phyloP scores from a whole-genome alignment of 2,888 invertebrate genomes.

The Miltochrista miniata region DNA sequence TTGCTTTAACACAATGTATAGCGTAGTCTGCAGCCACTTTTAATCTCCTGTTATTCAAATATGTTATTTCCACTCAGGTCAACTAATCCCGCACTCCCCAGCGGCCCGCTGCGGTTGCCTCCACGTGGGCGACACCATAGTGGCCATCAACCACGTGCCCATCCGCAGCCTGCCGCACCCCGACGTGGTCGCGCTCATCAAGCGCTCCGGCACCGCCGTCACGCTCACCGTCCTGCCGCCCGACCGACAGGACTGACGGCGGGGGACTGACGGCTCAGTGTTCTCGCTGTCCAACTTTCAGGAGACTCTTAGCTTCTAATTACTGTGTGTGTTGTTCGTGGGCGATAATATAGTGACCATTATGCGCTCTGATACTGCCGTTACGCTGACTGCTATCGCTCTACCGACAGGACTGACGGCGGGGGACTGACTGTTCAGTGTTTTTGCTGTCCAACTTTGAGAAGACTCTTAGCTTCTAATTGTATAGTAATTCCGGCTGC shows the following conservation, averaged over 20 bases:
- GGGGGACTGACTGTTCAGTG: too few relatives aligned
- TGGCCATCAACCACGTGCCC: conserved; percentile 96
- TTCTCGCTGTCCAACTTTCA: not conserved
- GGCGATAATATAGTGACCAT: too few relatives aligned
- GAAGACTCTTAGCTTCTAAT: too few relatives aligned
- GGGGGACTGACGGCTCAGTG: not conserved
- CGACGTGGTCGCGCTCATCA: conserved; percentile 98
- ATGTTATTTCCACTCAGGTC: conserved; percentile 83
- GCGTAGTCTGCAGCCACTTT: too few relatives aligned
- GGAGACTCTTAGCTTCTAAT: conserved; percentile 10
- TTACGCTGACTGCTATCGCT: too few relatives aligned
- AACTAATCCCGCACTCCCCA: conserved; percentile 97
- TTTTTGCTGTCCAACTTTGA: too few relatives aligned
- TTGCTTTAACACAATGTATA: too few relatives aligned
- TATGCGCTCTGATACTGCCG: too few relatives aligned
- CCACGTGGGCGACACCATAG: conserved; percentile 96
- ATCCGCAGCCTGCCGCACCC: conserved; percentile 97
- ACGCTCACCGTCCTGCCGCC: conserved; percentile 88
- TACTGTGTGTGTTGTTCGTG: too few relatives aligned
- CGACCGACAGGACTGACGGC: conserved; percentile 41
- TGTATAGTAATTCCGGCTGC: too few relatives aligned
- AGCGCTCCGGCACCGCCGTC: conserved; percentile 96
- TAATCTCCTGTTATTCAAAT: too few relatives aligned
- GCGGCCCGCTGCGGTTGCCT: conserved; percentile 96
- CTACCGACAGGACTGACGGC: too few relatives aligned